Evolutionary conservation across 2,113 vertebrate species (phyloP).

Genomic region (Psittacus erithacus): DNA sequence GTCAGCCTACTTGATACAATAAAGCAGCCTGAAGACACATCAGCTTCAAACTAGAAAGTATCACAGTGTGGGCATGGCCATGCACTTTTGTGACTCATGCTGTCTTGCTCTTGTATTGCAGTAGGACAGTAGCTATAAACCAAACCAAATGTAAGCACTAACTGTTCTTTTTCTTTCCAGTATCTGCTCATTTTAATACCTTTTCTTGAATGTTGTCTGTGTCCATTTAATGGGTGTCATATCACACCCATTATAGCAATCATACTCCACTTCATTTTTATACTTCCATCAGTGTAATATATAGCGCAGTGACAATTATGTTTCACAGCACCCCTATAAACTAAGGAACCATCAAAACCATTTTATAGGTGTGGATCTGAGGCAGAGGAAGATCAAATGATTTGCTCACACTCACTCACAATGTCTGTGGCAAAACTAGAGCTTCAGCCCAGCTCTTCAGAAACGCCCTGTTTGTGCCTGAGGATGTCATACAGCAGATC

Average conservation of each 20-base stretch:
- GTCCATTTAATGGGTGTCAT: background rate
- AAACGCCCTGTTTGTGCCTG: background rate
- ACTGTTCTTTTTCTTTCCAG: background rate
- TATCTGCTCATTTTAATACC: background rate
- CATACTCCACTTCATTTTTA: background rate
- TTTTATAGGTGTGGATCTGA: background rate
- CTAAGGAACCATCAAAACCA: background rate
- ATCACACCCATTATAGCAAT: background rate
- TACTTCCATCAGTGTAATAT: background rate
- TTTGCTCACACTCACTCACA: background rate
- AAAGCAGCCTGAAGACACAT: background rate
- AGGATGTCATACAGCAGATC: background rate
- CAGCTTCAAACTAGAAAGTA: background rate
- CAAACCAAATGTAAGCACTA: background rate
- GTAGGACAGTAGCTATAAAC: background rate
- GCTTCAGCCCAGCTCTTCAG: background rate
- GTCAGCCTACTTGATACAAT: background rate
- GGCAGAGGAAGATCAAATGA: background rate
- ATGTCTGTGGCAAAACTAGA: background rate
- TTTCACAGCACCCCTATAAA: background rate
- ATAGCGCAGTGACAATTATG: background rate
- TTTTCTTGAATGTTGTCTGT: background rate
- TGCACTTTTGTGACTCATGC: background rate
- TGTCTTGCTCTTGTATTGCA: background rate
- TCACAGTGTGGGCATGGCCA: background rate